These are phyloP conservation scores for Ecliptopera silaceata DNA, from an alignment of 2,888 invertebrate genomes.

Conservation along the genomic window DNA sequence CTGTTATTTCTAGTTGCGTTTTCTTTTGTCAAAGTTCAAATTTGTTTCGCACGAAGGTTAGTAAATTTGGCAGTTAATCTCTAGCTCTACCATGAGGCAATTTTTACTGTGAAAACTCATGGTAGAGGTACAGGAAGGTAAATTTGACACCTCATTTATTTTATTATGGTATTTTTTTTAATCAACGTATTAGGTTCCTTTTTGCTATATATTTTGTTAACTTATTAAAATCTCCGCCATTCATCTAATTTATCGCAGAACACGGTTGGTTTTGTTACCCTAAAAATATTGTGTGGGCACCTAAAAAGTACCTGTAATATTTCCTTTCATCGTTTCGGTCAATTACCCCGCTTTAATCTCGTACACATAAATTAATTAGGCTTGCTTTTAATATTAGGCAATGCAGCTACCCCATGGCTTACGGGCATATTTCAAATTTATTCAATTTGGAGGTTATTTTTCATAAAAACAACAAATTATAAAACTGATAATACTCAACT, in stretches of 20 bases:
- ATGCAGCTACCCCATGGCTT: not conserved
- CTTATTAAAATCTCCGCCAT: too few species aligned
- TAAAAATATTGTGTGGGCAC: not conserved
- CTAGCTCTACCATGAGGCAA: too few species aligned
- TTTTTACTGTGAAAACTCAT: too few species aligned
- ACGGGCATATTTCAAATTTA: constrained; percentile 2
- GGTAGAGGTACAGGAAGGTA: too few species aligned
- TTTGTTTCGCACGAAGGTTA: too few species aligned
- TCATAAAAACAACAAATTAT: not conserved
- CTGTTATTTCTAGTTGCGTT: not conserved
- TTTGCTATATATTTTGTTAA: too few species aligned
- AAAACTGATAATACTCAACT: too few species aligned
- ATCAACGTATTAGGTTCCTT: too few species aligned
- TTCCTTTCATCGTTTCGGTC: constrained; percentile 29
- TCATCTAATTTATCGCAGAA: not conserved
- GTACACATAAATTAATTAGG: constrained; percentile 52
- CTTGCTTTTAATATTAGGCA: constrained; percentile 24
- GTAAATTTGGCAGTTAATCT: too few species aligned
- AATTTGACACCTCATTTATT: constrained; percentile 10
- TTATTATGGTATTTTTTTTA: not conserved
- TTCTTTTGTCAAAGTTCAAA: too few species aligned
- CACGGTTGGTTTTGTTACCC: not conserved
- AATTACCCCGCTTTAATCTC: constrained; percentile 43
- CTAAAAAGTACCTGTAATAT: not conserved
- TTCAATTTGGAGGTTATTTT: not conserved